These are phyloP conservation scores for Cryptosula pallasiana DNA, from an alignment of 2,888 invertebrate genomes.

Conservation along the genomic window DNA sequence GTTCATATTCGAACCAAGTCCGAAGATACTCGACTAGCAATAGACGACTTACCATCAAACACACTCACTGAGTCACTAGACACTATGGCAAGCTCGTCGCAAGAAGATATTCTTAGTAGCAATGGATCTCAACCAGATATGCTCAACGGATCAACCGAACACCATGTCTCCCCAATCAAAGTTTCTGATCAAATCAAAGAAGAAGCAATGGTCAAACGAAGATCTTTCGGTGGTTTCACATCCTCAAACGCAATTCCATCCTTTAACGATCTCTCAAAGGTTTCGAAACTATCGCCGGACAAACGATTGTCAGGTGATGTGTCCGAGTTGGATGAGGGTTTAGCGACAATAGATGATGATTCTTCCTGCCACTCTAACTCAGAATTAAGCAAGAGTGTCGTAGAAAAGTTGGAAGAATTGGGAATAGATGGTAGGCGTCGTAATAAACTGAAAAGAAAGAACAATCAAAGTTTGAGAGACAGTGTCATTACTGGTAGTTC, in stretches of 20 bases:
- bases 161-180: neutral
- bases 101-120: constrained; percentile 2
- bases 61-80: neutral
- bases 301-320: neutral
- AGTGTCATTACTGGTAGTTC: constrained; percentile 49
- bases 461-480: constrained; percentile 36
- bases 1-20: constrained; percentile 1
- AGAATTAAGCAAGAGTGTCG: constrained; percentile 29
- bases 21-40: neutral
- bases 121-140: constrained; percentile 10
- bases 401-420: constrained; percentile 27
- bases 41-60: neutral
- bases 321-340: constrained; percentile 12
- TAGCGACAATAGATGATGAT: constrained; percentile 17
- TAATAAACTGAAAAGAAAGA: constrained; percentile 32
- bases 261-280: constrained; percentile 15
- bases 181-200: neutral
- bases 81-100: constrained; percentile 18
- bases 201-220: neutral
- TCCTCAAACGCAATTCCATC: neutral
- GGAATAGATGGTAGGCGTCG: constrained; percentile 24
- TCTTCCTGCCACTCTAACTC: constrained; percentile 22
- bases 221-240: constrained; percentile 17
- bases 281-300: constrained; percentile 5
- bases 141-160: neutral